A percentile compares a stretch with the other conserved stretches of the same genome.
These are phyloP conservation scores for Cottoperca gobio DNA, from an alignment of 2,797 vertebrate species.

Conservation along the genomic window DNA sequence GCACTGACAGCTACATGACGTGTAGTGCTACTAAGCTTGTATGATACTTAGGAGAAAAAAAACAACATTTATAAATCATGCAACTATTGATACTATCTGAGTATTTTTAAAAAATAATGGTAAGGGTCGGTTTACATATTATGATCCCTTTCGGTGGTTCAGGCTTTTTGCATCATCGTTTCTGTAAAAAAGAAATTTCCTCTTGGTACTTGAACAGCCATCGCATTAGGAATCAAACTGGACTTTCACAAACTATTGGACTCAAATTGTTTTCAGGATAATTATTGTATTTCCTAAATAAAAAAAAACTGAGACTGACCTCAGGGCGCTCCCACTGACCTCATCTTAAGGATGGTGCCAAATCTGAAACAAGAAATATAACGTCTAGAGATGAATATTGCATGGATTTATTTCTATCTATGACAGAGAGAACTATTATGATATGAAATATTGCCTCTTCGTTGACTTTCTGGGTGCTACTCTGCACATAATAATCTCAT, in stretches of 20 bases:
- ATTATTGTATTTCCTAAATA: constrained; percentile 43
- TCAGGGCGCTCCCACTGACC: constrained; percentile 65
- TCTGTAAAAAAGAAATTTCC: constrained; percentile 60
- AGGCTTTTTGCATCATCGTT: constrained; percentile 71
- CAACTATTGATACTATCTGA: constrained; percentile 78
- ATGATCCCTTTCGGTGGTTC: constrained; percentile 72
- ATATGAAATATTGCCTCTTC: constrained; percentile 78
- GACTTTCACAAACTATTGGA: constrained; percentile 49
- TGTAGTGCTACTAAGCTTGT: constrained; percentile 81
- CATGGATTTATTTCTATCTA: constrained; percentile 84
- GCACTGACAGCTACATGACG: constrained; percentile 81
- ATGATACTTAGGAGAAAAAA: constrained; percentile 72
- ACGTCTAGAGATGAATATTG: constrained; percentile 78
- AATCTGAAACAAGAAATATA: constrained; percentile 72
- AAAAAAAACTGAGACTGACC: constrained; percentile 61
- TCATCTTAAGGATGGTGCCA: constrained; percentile 79
- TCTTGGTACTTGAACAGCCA: constrained; percentile 73
- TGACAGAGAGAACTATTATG: constrained; percentile 75
- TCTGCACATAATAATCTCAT: constrained; percentile 75
- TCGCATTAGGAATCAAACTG: constrained; percentile 54
- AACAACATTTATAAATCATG: constrained; percentile 81
- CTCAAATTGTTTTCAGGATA: constrained; percentile 60
- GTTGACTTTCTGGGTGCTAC: constrained; percentile 78
- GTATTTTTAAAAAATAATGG: constrained; percentile 76
- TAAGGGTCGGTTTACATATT: constrained; percentile 77